Percentiles rank a stretch among this genome's conserved stretches.
Evolutionary conservation across 2,888 invertebrate species (phyloP).

Genomic region (Patella ulyssiponensis): DNA sequence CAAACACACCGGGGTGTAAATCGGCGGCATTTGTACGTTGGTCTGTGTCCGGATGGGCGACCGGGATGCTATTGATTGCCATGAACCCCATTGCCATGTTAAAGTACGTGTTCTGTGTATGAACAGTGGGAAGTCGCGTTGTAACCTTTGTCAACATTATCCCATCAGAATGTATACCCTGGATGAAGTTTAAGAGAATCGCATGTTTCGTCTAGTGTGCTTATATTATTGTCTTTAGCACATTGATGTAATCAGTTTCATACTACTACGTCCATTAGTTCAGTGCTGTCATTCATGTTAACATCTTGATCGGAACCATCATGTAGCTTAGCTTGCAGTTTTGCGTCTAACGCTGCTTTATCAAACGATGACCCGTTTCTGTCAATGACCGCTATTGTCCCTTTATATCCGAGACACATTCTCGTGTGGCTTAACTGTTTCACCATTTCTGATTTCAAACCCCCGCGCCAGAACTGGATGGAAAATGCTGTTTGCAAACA

Average conservation of each 20-base stretch:
- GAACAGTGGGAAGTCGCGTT: conserved; percentile 19
- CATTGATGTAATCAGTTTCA: no score
- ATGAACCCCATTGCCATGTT: no score
- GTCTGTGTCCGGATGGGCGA: no score
- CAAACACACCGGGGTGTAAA: no score
- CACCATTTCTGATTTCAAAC: conserved; percentile 4
- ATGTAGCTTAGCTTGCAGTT: not conserved
- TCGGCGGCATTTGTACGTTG: no score
- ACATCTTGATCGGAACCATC: not conserved
- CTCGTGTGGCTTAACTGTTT: conserved; percentile 6
- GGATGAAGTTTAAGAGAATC: conserved; percentile 10
- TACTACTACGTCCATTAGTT: not conserved
- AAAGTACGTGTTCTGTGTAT: no score
- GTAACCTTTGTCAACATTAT: conserved; percentile 13
- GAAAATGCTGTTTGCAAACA: conserved; percentile 31
- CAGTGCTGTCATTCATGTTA: not conserved
- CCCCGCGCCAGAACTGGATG: conserved; percentile 29
- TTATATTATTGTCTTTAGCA: not conserved
- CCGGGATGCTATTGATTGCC: no score
- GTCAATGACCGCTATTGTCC: not conserved
- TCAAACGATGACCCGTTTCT: not conserved
- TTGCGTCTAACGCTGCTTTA: not conserved
- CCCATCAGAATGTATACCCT: conserved; percentile 21
- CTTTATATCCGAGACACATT: conserved; percentile 6
- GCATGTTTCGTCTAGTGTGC: not conserved